These are phyloP conservation scores for Ibidorhyncha struthersii DNA, from an alignment of 2,113 vertebrate species.

Conservation along the genomic window DNA sequence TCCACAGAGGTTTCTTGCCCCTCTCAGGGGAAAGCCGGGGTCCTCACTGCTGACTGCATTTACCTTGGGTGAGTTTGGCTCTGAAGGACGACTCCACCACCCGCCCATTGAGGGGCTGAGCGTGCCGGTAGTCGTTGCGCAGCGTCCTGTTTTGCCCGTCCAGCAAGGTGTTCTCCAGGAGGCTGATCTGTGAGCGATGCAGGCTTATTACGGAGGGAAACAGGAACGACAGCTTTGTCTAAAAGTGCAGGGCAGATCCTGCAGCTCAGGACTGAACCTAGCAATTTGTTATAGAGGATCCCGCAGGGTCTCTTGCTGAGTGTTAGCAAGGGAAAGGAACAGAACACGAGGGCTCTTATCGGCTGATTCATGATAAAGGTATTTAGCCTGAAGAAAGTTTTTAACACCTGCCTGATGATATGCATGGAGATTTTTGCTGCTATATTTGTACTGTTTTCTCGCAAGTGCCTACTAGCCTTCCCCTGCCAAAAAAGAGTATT, in stretches of 20 bases:
- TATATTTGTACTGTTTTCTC: not conserved
- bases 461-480: not conserved
- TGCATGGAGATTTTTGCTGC: not conserved
- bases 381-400: not conserved
- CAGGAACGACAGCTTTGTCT: accelerated
- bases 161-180: slow-evolving; percentile 84
- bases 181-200: slow-evolving; percentile 71
- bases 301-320: not conserved
- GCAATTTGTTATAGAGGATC: accelerated
- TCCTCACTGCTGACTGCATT: not conserved
- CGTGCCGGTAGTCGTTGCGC: slow-evolving; percentile 82
- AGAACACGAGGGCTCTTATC: not conserved
- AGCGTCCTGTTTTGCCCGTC: slow-evolving; percentile 83
- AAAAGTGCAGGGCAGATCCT: accelerated
- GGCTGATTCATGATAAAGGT: not conserved
- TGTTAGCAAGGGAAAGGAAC: not conserved
- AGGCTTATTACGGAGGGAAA: not conserved
- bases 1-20: accelerated
- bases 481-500: not conserved
- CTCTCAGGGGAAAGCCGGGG: not conserved
- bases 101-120: slow-evolving; percentile 82
- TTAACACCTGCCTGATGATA: not conserved
- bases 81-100: slow-evolving; percentile 86
- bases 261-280: not conserved
- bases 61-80: slow-evolving; percentile 60